Evolutionary conservation across 2,113 vertebrate genomes (phyloP), one percentile per base, ranked within the genome.

Genomic region (Istiophorus platypterus): DNA sequence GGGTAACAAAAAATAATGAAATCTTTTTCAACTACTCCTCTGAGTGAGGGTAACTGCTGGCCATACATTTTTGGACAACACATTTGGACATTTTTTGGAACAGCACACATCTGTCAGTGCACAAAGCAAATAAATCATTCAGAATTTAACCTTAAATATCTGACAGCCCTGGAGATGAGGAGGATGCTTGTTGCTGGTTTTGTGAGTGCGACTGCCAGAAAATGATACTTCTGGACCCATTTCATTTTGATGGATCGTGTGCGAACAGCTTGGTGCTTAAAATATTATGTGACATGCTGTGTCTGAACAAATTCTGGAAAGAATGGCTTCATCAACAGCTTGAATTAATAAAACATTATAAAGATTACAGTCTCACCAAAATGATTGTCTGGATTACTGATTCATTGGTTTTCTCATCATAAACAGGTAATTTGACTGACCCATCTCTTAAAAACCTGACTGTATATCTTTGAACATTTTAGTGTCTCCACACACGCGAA

Each of bases 191-290:
- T 24, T 49, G 45, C 52, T 56, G 49, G 10, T 51, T 51, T 42
- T 39, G 37, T 39, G 37, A 39, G 37, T 39, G 37, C 37, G 9
- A 39, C 37, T 39, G 37, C 37, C 1, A 39, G 37, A 39, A 39
- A 39, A 39, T 39, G 7, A 9, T 39, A 45, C 31, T 34, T 6
- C 31, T 6, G 31, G 31, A 34, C 31, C 31, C 31, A 6, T 34
- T 34, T 34, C 54, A 74, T 6, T 1, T 61, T 76, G 72, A 80
- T 58, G 24, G 67, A 82, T 85, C 72, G 49, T 37, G 70, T 85
- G 75, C 52, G 62, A 85, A 67, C 41, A 29, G 66, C 58, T 20
- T 61, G 17, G 37, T 4, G 62, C 34, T 72, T 58, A 22, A 39
- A 78, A 75, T 77, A 56, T 72, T 61, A 81, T 37, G 65, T 67